Conservation (phyloP, 2,113 vertebrate species). For the Cochlearius cochlearius region DNA sequence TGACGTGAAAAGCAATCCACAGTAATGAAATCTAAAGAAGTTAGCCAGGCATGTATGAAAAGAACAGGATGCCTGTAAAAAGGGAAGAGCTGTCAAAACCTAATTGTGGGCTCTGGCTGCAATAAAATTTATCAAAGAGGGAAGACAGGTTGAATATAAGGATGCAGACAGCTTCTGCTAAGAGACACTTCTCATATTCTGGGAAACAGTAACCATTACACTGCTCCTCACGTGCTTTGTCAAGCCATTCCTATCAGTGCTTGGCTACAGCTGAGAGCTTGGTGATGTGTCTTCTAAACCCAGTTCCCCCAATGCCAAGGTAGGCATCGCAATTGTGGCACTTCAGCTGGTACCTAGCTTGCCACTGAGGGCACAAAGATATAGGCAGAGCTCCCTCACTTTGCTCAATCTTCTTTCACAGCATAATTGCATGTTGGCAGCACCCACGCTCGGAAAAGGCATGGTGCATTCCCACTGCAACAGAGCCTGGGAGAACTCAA, state of each 20-base stretch:
- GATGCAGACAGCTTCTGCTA: background rate
- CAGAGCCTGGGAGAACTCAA: background rate
- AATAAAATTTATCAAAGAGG: slow-evolving; percentile 41
- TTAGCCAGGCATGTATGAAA: slow-evolving; percentile 58
- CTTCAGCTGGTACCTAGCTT: background rate
- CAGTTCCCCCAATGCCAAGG: background rate
- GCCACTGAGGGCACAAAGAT: background rate
- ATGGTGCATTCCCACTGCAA: rapidly evolving
- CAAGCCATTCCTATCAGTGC: background rate
- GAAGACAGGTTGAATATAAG: background rate
- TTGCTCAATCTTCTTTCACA: background rate
- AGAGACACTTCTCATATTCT: background rate
- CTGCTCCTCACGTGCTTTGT: background rate
- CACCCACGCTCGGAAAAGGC: background rate
- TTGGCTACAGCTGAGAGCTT: background rate
- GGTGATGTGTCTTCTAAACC: background rate
- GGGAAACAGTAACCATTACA: background rate
- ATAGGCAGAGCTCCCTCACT: background rate
- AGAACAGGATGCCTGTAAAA: slow-evolving; percentile 56
- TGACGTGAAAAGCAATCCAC: slow-evolving; percentile 15
- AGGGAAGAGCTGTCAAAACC: slow-evolving; percentile 63
- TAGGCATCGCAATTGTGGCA: background rate
- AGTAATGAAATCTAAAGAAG: slow-evolving; percentile 49
- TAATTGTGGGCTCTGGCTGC: slow-evolving; percentile 56
- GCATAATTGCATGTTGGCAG: background rate